Evolutionary conservation across 2,888 invertebrate species (phyloP), one percentile per base, ranked within the genome.

Genomic region (Morpho deidamia): DNA sequence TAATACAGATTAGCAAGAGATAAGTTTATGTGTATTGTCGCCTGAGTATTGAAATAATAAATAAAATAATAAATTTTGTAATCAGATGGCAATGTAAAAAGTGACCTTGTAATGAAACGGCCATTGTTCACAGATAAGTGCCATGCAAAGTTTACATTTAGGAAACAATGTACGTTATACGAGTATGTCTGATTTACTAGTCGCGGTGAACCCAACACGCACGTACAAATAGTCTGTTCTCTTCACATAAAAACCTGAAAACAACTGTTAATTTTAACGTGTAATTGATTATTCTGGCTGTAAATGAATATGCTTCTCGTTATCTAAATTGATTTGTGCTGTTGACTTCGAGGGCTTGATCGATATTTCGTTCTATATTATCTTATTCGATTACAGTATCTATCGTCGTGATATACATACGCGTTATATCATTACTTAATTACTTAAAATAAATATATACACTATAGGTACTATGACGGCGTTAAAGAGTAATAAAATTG

Each of bases 111-210:
- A 41, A 40, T 39, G 41, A 42, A 44, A 45, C 40, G 14, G 11
- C 59, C 53, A 66, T 69, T 67, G 69, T 70, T 61, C 50, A 55
- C 7, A 38, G 51, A 63, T 61, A 39, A 42, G 34, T 37, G 10
- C 49, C 44, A 52, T 23, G 2, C 33, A 12, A 52, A 61, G 65
- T 65, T 67, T 65, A 68, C 61, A 63, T 70, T 71, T 70, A 41
- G 56, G 58, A 58, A 59, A 68, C 70, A 70, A 63, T 63, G 62
- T 57, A 49, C 57, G 64, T n/a, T n/a, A n/a, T 12, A 23, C 23
- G 2, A 23, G 23, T 23, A 23, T 23, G 23, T 44, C 7, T 37
- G 14, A 45, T 42, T 35, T 45, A 45, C 37, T 45, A 33, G n/a
- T 33, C 11, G 56, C 61, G 55, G 54, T 56, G 61, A 11, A 59